These are phyloP conservation scores for Podarcis cretensis DNA, from an alignment of 2,113 vertebrate genomes.

Conservation along the genomic window DNA sequence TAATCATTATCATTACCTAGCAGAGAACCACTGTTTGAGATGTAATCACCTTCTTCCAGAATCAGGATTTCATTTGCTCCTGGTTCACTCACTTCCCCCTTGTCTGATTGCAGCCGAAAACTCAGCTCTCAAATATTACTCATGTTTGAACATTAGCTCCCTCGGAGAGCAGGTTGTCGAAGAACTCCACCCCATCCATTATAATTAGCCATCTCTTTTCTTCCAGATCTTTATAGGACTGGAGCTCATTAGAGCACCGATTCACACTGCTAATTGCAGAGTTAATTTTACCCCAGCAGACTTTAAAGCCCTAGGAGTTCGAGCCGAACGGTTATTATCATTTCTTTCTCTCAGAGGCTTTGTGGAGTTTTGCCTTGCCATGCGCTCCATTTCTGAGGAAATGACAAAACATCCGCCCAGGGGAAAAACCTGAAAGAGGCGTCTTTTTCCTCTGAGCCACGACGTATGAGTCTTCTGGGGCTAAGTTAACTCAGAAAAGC, in stretches of 20 bases:
- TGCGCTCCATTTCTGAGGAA: neutral
- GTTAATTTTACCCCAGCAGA: constrained; percentile 60
- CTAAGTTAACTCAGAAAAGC: neutral
- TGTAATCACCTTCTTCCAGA: constrained; percentile 52
- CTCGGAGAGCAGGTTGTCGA: constrained; percentile 41
- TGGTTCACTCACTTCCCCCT: constrained; percentile 54
- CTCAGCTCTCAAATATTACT: constrained; percentile 41
- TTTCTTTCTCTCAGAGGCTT: constrained; percentile 9
- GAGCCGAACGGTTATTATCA: constrained; percentile 33
- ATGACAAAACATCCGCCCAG: constrained; percentile 22
- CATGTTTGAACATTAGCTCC: constrained; percentile 41
- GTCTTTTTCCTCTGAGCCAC: constrained; percentile 14
- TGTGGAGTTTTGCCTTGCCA: constrained; percentile 5
- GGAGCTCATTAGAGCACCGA: constrained; percentile 58
- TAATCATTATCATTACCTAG: constrained; percentile 27
- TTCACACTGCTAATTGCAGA: constrained; percentile 61
- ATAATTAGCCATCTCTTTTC: constrained; percentile 64
- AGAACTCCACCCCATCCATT: constrained; percentile 58
- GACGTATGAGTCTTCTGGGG: constrained; percentile 25
- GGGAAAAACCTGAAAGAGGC: neutral
- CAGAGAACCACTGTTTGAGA: constrained; percentile 54
- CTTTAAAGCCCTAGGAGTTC: constrained; percentile 41
- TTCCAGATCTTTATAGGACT: constrained; percentile 52
- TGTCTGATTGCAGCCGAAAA: constrained; percentile 62
- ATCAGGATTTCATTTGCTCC: constrained; percentile 57